phyloP scores from a whole-genome alignment of 2,888 invertebrate genomes.

The Tenodera sinensis region DNA sequence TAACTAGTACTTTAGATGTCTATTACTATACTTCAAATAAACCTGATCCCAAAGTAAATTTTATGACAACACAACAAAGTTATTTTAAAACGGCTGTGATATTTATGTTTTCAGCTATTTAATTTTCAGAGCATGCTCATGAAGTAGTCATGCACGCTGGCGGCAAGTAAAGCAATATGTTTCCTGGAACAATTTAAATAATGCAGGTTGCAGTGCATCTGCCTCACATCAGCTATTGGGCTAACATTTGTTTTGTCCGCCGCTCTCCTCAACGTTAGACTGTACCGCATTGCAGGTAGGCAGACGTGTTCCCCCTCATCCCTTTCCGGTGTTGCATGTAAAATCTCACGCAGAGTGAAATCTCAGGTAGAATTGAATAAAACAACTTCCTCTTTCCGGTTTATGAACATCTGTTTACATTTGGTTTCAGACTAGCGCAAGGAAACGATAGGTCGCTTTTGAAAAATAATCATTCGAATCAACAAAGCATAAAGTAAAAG shows the following conservation, averaged over 20 bases:
- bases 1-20: no score
- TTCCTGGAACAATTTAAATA: not conserved
- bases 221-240: not conserved
- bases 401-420: not conserved
- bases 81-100: no score
- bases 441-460: not conserved
- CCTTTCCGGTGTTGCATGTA: not conserved
- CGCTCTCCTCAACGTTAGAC: not conserved
- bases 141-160: not conserved
- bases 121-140: not conserved
- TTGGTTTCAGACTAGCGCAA: not conserved
- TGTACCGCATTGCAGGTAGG: not conserved
- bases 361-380: not conserved
- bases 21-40: no score
- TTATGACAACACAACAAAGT: no score
- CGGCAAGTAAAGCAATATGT: not conserved
- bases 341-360: not conserved
- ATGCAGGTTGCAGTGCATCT: not conserved
- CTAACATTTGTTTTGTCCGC: not conserved
- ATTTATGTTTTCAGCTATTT: no score
- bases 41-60: no score
- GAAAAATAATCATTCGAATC: not conserved
- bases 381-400: not conserved
- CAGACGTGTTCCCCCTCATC: not conserved
- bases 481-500: no score